phyloP scores from a whole-genome alignment of 2,888 invertebrate species.

The Drosophila nr. perissopoda region DNA sequence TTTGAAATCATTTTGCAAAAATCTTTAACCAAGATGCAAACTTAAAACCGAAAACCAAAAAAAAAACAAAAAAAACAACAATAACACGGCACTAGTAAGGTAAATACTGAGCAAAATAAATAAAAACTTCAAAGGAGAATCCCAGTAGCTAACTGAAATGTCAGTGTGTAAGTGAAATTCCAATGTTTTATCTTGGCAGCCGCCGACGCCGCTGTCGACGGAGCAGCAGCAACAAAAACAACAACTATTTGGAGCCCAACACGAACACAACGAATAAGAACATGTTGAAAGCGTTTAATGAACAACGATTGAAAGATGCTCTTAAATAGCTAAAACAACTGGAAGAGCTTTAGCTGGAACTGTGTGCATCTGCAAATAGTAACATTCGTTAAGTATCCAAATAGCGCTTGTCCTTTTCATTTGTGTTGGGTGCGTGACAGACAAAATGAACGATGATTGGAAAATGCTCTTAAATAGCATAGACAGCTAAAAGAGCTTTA shows the following conservation, averaged over 20 bases:
- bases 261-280: slow-evolving; percentile 52
- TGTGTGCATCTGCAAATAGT: background rate
- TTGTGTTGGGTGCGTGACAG: background rate
- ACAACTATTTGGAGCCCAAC: slow-evolving; percentile 59
- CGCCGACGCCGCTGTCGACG: slow-evolving; percentile 18
- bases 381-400: background rate
- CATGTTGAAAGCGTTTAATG: slow-evolving; percentile 10
- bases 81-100: slow-evolving; percentile 52
- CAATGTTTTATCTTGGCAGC: slow-evolving; percentile 70
- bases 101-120: slow-evolving; percentile 69
- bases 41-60: slow-evolving; percentile 32
- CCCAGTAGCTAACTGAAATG: slow-evolving; percentile 79
- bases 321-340: slow-evolving; percentile 6
- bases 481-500: background rate
- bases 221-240: slow-evolving; percentile 32
- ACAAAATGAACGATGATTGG: background rate
- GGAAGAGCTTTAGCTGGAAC: background rate
- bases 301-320: slow-evolving; percentile 23
- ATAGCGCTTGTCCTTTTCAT: background rate
- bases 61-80: slow-evolving; percentile 37
- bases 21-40: slow-evolving; percentile 43
- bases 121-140: slow-evolving; percentile 77
- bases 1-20: slow-evolving; percentile 46
- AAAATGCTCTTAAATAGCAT: background rate
- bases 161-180: slow-evolving; percentile 74